Base-by-base conservation (phyloP, 2,888 invertebrate species). In the Subacronicta megacephala region DNA sequence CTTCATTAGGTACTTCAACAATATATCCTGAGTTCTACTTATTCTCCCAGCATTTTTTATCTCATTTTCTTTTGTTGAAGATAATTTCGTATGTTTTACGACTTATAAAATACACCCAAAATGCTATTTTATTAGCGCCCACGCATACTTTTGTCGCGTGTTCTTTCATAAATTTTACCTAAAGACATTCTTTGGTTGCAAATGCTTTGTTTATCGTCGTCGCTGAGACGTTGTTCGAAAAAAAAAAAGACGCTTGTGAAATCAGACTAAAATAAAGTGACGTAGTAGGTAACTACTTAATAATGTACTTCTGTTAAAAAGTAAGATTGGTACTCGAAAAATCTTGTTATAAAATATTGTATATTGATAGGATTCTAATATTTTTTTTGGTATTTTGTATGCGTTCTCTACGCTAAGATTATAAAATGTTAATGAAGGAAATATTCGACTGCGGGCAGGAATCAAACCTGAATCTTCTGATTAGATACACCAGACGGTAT, bases 1-100 rank as follows among this genome's bases (percentile, higher is more conserved):
- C n/a, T n/a, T n/a, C n/a, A n/a, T n/a, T n/a, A n/a, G n/a, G n/a
- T n/a, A 13, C 18, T 13, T 12, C 29, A 29, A 35, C 23, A 50
- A 35, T 9, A 33, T 26, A 36, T 40, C 26, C 16, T n/a, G n/a
- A 7, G 12, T 15, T 26, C n/a, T 31, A 18, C 20, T 1, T 29
- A 52, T 41, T 10, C 42, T 33, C 23, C n/a, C 23, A 35, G 13
- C 46, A 31, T 31, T 29, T 29, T 29, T 26, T 26, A 26, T 9
- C 10, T 10, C 10, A 26, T 26, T 26, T 26, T 62, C 37, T 43
- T 20, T 9, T n/a, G 37, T 20, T 6, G 6, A 13, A 51, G 12
- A 47, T 56, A 51, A 56, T 65, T 71, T 49, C 20, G 7, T 58
- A 42, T 23, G 36, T 41, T 53, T 56, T 60, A 71, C 29, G 43